Percentiles rank a stretch among this genome's conserved stretches.
These are phyloP conservation scores for Aurelia sp. DNA, from an alignment of 30 jellyfish, hydroid and myxozoan species.

Conservation along the genomic window DNA sequence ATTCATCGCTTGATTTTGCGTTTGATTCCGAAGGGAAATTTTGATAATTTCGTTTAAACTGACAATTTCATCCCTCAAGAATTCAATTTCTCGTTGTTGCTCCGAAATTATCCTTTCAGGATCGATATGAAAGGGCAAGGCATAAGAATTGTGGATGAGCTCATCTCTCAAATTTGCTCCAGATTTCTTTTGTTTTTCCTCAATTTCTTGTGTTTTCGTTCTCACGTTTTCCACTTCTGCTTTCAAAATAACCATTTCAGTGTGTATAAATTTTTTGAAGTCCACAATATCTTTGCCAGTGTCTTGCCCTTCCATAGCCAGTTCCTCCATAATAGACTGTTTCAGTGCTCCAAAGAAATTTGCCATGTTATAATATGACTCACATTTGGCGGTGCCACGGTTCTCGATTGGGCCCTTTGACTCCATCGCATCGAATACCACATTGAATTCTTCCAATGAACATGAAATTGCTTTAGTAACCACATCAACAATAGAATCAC, in stretches of 20 bases:
- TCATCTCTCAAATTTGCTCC: too few species aligned
- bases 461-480: constrained; percentile 21
- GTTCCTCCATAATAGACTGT: constrained; percentile 22
- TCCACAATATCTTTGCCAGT: constrained; percentile 27
- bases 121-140: too few species aligned
- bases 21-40: too few species aligned
- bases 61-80: constrained; percentile 30
- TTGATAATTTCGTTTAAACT: constrained; percentile 18
- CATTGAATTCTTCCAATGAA: constrained; percentile 6
- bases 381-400: constrained; percentile 31
- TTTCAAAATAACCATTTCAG: constrained; percentile 4
- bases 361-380: constrained; percentile 26
- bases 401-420: constrained; percentile 43
- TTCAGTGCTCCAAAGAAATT: constrained; percentile 33
- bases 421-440: constrained; percentile 29
- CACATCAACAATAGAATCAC: constrained; percentile 15
- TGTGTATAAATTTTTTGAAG: constrained; percentile 17
- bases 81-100: constrained; percentile 35
- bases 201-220: too few species aligned
- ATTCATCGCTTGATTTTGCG: neutral
- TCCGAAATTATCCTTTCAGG: constrained; percentile 18
- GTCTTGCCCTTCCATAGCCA: constrained; percentile 16
- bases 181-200: too few species aligned
- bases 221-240: too few species aligned
- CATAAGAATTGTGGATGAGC: too few species aligned